phyloP scores from a whole-genome alignment of 2,113 vertebrate genomes.

The Phylloscopus trochilus region DNA sequence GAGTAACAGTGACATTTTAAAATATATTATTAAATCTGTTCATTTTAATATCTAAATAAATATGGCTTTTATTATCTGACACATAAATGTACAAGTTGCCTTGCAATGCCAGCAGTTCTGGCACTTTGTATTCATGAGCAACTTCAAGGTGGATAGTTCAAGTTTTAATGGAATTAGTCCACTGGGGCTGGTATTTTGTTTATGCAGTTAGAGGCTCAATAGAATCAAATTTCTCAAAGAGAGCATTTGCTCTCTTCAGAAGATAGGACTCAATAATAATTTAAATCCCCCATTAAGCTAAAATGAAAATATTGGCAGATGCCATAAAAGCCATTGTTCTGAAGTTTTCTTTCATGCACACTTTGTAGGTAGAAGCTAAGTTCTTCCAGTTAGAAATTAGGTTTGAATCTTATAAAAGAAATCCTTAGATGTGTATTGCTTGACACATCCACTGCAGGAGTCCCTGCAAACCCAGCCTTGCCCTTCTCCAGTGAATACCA shows the following conservation, averaged over 20 bases:
- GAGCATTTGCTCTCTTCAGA: slow-evolving; percentile 37
- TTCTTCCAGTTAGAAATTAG: not conserved
- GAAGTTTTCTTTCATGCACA: not conserved
- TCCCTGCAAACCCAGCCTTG: not conserved
- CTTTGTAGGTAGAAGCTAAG: not conserved
- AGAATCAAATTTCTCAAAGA: slow-evolving; percentile 57
- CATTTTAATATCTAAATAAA: slow-evolving; percentile 45
- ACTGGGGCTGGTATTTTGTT: slow-evolving; percentile 41
- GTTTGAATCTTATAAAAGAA: not conserved
- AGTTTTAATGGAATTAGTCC: slow-evolving; percentile 66
- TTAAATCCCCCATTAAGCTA: slow-evolving; percentile 28
- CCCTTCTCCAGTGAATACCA: not conserved
- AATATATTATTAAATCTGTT: slow-evolving; percentile 16
- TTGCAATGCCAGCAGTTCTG: not conserved
- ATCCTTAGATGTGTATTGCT: not conserved
- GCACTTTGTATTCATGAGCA: slow-evolving; percentile 56
- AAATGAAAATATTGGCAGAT: slow-evolving; percentile 55
- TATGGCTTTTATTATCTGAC: slow-evolving; percentile 7
- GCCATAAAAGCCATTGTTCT: not conserved
- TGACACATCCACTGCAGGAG: not conserved
- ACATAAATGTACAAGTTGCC: not conserved
- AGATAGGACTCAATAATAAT: slow-evolving; percentile 58
- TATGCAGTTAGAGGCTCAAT: slow-evolving; percentile 53
- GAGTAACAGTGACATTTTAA: not conserved
- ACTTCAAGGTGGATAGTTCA: slow-evolving; percentile 47